Evolutionary conservation across 2,797 vertebrate genomes (phyloP).

Genomic region (Setipinna tenuifilis): DNA sequence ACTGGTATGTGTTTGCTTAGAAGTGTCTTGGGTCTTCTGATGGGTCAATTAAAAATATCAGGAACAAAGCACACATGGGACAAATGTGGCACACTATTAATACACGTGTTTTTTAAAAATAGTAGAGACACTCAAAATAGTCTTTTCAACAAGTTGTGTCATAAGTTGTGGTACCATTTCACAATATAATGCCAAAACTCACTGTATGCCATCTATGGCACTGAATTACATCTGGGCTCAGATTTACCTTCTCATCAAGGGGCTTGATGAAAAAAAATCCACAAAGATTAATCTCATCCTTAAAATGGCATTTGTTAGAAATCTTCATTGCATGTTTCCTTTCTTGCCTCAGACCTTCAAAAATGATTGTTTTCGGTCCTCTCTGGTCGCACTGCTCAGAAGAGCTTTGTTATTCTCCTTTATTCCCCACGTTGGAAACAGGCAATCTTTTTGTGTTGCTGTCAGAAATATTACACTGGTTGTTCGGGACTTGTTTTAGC

Average conservation of each 20-base stretch:
- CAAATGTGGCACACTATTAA: neutral
- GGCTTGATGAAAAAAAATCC: slow-evolving; percentile 44
- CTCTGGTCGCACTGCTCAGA: slow-evolving; percentile 45
- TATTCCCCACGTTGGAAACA: neutral
- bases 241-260: neutral
- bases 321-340: slow-evolving; percentile 47
- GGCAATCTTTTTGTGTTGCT: neutral
- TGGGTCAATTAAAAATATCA: neutral
- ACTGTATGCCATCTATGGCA: neutral
- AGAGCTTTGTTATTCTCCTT: neutral
- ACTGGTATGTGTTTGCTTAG: neutral
- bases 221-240: neutral
- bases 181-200: neutral
- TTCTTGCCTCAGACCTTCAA: slow-evolving; percentile 49
- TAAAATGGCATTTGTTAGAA: slow-evolving; percentile 50
- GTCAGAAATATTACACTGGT: neutral
- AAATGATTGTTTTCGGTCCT: slow-evolving; percentile 49
- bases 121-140: neutral
- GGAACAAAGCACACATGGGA: neutral
- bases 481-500: neutral
- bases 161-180: neutral
- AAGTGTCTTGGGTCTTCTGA: neutral
- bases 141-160: neutral
- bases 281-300: slow-evolving; percentile 36
- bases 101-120: neutral